Conservation (phyloP, 1,140 invertebrate species). For the Ceratoteleas bidentatus region DNA sequence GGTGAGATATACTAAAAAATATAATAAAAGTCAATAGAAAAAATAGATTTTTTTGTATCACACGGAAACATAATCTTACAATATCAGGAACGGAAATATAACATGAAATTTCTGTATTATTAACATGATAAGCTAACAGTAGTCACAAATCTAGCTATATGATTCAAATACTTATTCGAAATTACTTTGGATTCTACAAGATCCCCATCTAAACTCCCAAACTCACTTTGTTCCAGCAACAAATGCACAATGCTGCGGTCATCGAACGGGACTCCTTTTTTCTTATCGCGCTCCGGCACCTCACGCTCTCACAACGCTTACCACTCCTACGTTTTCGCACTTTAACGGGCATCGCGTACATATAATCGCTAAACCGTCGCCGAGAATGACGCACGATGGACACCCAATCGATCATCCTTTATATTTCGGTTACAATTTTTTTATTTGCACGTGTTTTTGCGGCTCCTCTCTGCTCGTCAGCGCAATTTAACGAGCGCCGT, state of each 20-base stretch:
- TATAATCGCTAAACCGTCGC: slow-evolving; percentile 87
- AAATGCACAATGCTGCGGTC: slow-evolving; percentile 49
- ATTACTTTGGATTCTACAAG: too few relatives aligned
- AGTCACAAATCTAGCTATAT: too few relatives aligned
- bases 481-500: slow-evolving; percentile 11
- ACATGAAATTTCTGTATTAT: too few relatives aligned
- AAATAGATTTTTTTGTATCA: too few relatives aligned
- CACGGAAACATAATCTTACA: too few relatives aligned
- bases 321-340: slow-evolving; percentile 82
- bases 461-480: slow-evolving; percentile 12
- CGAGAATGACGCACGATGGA: slow-evolving; percentile 83
- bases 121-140: background rate
- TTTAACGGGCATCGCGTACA: slow-evolving; percentile 85
- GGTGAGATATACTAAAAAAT: too few relatives aligned
- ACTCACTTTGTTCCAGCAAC: slow-evolving; percentile 64
- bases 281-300: slow-evolving; percentile 21
- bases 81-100: too few relatives aligned
- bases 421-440: slow-evolving; percentile 77
- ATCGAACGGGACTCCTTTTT: slow-evolving; percentile 16
- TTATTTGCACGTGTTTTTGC: background rate
- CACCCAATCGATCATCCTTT: slow-evolving; percentile 89
- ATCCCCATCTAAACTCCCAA: background rate
- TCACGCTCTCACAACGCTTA: slow-evolving; percentile 54
- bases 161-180: too few relatives aligned
- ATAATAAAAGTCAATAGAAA: too few relatives aligned